Conservation (phyloP, 2,113 vertebrate species). For the Tragelaphus imberbis region DNA sequence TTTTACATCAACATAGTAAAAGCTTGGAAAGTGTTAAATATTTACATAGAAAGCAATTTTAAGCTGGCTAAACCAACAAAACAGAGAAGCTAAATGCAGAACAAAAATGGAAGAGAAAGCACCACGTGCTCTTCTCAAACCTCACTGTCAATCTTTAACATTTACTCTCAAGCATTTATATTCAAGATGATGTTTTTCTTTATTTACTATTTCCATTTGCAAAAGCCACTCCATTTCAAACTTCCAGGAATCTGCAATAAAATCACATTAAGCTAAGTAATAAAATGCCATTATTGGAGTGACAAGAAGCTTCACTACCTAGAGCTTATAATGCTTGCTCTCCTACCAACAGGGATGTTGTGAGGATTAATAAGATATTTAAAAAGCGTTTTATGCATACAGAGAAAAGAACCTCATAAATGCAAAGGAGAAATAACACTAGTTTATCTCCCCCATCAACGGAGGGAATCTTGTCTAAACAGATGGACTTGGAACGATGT, state of each 20-base stretch:
- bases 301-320: constrained; percentile 49
- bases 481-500: constrained; percentile 24
- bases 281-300: constrained; percentile 57
- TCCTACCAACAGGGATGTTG: constrained; percentile 18
- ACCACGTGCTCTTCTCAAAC: background rate
- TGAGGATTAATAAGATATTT: constrained; percentile 65
- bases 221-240: constrained; percentile 31
- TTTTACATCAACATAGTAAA: background rate
- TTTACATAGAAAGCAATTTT: background rate
- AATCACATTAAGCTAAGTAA: constrained; percentile 53
- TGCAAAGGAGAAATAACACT: constrained; percentile 14
- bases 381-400: constrained; percentile 50
- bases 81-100: background rate
- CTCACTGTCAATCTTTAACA: constrained; percentile 2
- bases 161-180: constrained; percentile 19
- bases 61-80: background rate
- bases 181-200: constrained; percentile 7
- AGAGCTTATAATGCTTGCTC: constrained; percentile 30
- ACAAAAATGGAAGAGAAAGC: background rate
- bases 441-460: constrained; percentile 12
- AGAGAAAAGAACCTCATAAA: constrained; percentile 45
- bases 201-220: constrained; percentile 45
- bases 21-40: background rate
- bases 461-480: constrained; percentile 27
- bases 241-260: constrained; percentile 23